Base-by-base conservation (phyloP, 2,797 vertebrate genomes). In the Pristis pectinata region DNA sequence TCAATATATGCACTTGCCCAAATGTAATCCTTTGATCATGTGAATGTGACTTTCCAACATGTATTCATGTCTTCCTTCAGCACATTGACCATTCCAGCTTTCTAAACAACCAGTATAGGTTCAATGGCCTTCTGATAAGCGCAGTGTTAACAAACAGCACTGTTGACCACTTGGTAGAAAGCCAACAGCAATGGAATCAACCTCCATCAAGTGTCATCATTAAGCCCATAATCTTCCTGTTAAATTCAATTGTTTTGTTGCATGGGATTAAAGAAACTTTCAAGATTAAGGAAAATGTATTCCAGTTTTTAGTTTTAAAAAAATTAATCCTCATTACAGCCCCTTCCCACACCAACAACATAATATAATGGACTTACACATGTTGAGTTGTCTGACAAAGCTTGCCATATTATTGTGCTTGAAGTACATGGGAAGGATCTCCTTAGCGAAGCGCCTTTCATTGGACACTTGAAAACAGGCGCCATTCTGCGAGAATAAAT, bases 361-460 rank as follows among this genome's bases (percentile, higher is more conserved):
- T 10, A 37, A 41, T 79, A 41, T n/a, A 41, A n/a, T 44, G 37
- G 37, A 95, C 95, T 4, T 94, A 96, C 95, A 95, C 96, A 96
- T 95, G 95, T 96, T 96, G 37, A 96, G 96, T 94, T 96, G 95
- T 1, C 95, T 95, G 72, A 96, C 93, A 91, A 96, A 96, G 95
- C 96, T 96, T 95, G 95, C 95, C 95, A 95, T 96, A 94, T 96
- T 96, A 89, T 95, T 95, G 67, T 96, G 95, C 61, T 95, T 95
- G 93, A 95, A 96, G 94, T 95, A 96, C 22, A 96, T 94, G 0
- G 96, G 95, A 11, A 96, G 95, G 83, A 96, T 95, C 49, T 96
- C 95, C 44, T 95, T 96, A 44, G 95, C 94, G 89, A 96, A 96
- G 17, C 79, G 95, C 77, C 94, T 94, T 59, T 96, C 95, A 56